Evolutionary conservation across 2,888 invertebrate genomes (phyloP).

Genomic region (Ernsta delagoae): DNA sequence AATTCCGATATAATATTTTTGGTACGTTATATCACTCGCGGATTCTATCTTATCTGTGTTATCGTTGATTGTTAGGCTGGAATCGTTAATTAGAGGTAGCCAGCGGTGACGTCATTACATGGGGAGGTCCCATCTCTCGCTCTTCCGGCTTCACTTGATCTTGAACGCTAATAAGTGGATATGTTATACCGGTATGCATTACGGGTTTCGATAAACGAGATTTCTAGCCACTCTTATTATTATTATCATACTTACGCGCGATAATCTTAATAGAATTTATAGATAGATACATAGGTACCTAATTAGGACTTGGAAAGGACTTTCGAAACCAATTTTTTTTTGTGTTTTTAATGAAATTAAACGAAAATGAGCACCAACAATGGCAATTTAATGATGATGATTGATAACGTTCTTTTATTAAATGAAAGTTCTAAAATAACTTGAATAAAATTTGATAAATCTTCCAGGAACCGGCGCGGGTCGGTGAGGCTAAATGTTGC

Average conservation of each 20-base stretch:
- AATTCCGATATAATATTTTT: too few species aligned
- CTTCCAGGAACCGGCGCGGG: neutral
- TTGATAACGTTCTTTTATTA: too few species aligned
- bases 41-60: neutral
- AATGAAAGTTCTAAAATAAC: neutral
- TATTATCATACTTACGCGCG: neutral
- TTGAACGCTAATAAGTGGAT: neutral
- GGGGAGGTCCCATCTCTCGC: neutral
- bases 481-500: neutral
- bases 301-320: too few species aligned
- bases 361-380: too few species aligned
- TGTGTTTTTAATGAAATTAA: too few species aligned
- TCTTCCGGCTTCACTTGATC: neutral
- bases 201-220: neutral
- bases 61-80: neutral
- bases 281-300: too few species aligned
- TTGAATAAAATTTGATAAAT: neutral
- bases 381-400: too few species aligned
- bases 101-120: neutral
- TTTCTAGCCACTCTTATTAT: neutral
- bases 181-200: neutral
- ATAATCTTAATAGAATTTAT: too few species aligned
- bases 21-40: too few species aligned
- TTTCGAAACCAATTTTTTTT: too few species aligned
- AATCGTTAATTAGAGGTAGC: neutral